Base-by-base conservation (phyloP, 1,140 invertebrate species). In the Brachionus koreanus region DNA sequence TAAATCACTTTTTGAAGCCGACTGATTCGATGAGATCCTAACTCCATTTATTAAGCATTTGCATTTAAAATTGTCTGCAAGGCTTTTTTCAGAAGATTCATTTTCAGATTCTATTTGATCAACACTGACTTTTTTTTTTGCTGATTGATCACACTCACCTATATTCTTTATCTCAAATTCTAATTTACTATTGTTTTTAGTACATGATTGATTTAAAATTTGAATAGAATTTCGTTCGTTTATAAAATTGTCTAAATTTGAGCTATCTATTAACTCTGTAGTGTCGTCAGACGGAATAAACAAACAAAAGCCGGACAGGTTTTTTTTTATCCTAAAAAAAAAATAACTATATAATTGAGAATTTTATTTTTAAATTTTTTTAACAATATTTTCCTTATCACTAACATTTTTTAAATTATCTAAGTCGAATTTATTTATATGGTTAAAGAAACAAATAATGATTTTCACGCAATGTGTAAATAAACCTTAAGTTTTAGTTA, bases 151-250 rank as follows among this genome's bases (percentile, higher is more conserved):
- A 37, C 10, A 29, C 12, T 65, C 33, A 29, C 19, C 6, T 79
- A 1, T 57, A 4, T 19, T 25, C 37, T 79, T 79, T 57, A 61
- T 25, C 35, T 79, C 76, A 61, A 79, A 79, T 65, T 57, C 61
- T 39, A 79, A 29, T 23, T 61, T 42, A 42, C 61, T 35, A 23
- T 37, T 65, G 12, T n/a, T 61, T 43, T 79, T 79, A 19, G 39
- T 16, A 43, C 76, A 61, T 33, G 76, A 79, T 39, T 79, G 13
- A 79, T 39, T 79, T 16, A 79, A 43, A 79, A 79, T 79, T 61
- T 79, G 49, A 10, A 79, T 39, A 37, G 76, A 57, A 79, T 79
- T 79, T 39, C 61, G 49, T 16, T 79, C 76, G 76, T 74, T 16
- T 46, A 74, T 29, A 46, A 25, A 74, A 23, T 46, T 43, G 19